Evolutionary conservation across 2,888 invertebrate species (phyloP).

Genomic region (Onchidella celtica): DNA sequence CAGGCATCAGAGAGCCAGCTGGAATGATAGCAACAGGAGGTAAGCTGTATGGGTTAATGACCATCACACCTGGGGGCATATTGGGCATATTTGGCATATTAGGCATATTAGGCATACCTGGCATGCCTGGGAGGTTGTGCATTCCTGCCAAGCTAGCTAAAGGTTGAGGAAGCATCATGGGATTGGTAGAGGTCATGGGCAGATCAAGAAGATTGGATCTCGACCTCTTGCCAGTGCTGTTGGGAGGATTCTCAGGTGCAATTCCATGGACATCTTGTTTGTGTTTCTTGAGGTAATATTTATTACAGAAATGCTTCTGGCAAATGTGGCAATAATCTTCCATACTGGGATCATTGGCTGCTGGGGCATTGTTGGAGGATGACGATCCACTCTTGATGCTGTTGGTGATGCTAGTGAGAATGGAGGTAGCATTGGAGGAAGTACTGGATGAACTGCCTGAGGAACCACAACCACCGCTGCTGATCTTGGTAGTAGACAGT

Average conservation of each 20-base stretch:
- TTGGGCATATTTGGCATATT: slow-evolving; percentile 54
- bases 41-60: slow-evolving; percentile 77
- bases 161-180: slow-evolving; percentile 71
- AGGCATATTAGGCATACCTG: slow-evolving; percentile 53
- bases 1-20: slow-evolving; percentile 58
- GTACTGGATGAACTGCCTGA: slow-evolving; percentile 42
- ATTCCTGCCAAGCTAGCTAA: slow-evolving; percentile 72
- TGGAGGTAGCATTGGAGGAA: slow-evolving; percentile 58
- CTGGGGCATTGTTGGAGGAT: slow-evolving; percentile 61
- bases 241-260: slow-evolving; percentile 75
- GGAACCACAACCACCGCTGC: background rate
- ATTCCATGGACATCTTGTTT: slow-evolving; percentile 81
- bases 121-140: slow-evolving; percentile 56
- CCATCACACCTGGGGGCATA: slow-evolving; percentile 77
- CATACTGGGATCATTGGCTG: slow-evolving; percentile 68
- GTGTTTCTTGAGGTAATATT: slow-evolving; percentile 81
- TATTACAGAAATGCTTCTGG: slow-evolving; percentile 81
- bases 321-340: slow-evolving; percentile 81
- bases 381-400: slow-evolving; percentile 52
- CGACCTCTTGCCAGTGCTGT: slow-evolving; percentile 66
- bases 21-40: slow-evolving; percentile 77
- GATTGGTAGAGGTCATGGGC: slow-evolving; percentile 66
- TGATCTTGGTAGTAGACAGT: slow-evolving; percentile 5
- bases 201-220: slow-evolving; percentile 59
- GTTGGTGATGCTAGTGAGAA: slow-evolving; percentile 48